These are phyloP conservation scores for Cepaea nemoralis DNA, from an alignment of 1,140 invertebrate genomes.

Conservation along the genomic window DNA sequence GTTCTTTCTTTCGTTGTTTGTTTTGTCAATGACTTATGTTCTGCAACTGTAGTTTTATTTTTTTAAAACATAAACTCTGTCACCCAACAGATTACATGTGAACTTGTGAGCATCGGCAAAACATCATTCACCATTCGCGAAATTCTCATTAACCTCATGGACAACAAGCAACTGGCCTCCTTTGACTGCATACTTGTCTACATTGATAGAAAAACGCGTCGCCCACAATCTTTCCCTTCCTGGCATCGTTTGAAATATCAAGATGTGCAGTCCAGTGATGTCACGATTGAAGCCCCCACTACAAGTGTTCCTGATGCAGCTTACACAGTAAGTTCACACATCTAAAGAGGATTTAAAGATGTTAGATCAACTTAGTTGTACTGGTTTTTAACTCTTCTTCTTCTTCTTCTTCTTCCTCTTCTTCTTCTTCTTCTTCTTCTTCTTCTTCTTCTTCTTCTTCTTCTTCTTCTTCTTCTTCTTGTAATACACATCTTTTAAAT, in stretches of 20 bases:
- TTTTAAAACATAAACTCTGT: no score
- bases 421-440: no score
- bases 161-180: conserved; percentile 30
- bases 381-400: no score
- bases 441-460: no score
- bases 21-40: no score
- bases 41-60: no score
- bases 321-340: background rate
- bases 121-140: conserved; percentile 24
- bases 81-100: conserved; percentile 14
- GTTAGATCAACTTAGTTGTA: no score
- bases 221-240: background rate
- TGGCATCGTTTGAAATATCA: conserved; percentile 20
- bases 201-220: conserved; percentile 1
- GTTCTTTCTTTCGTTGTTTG: no score
- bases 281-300: background rate
- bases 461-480: no score
- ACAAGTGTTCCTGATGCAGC: background rate
- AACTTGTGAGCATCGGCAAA: conserved; percentile 24
- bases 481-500: no score
- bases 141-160: conserved; percentile 26
- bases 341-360: no score
- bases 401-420: no score
- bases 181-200: conserved; percentile 22
- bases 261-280: background rate